These are phyloP conservation scores for Exaiptasia diaphana DNA, from an alignment of 64 coral and sea anemone species.

Conservation along the genomic window DNA sequence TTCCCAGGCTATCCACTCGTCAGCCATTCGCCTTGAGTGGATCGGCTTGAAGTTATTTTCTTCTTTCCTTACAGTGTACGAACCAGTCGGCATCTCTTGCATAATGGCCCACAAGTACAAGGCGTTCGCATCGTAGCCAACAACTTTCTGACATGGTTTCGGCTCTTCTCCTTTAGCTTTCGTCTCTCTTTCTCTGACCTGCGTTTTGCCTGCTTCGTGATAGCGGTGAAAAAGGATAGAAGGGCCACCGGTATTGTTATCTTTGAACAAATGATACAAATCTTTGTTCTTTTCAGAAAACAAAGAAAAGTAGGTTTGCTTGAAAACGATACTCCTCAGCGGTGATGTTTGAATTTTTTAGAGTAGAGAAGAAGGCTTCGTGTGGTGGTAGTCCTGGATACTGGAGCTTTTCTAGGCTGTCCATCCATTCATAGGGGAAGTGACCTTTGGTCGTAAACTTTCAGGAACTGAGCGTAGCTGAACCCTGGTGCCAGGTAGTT, in stretches of 20 bases:
- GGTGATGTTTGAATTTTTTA: not conserved
- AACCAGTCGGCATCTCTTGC: slow-evolving; percentile 23
- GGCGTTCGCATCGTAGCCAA: slow-evolving; percentile 44
- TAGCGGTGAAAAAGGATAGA: slow-evolving; percentile 41
- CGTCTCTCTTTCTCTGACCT: slow-evolving; percentile 20
- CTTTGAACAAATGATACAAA: not conserved
- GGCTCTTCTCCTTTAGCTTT: slow-evolving; percentile 4
- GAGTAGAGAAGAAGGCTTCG: not conserved
- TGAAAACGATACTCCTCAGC: not conserved
- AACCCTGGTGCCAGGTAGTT: slow-evolving; percentile 42
- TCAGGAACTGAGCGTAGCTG: slow-evolving; percentile 49
- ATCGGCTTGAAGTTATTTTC: slow-evolving; percentile 24
- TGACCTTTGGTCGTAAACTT: slow-evolving; percentile 18
- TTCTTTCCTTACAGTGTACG: not conserved
- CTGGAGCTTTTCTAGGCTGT: not conserved
- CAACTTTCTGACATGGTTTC: not conserved
- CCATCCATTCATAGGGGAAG: slow-evolving; percentile 7
- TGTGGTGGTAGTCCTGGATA: not conserved
- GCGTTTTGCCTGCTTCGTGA: not conserved
- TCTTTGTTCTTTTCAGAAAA: slow-evolving; percentile 25
- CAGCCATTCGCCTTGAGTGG: not conserved
- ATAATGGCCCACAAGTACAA: slow-evolving; percentile 32
- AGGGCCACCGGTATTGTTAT: slow-evolving; percentile 18
- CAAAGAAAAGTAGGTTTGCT: not conserved
- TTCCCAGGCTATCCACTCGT: not conserved